phyloP scores from a whole-genome alignment of 2,888 invertebrate genomes.

The Adelognathus sp. region DNA sequence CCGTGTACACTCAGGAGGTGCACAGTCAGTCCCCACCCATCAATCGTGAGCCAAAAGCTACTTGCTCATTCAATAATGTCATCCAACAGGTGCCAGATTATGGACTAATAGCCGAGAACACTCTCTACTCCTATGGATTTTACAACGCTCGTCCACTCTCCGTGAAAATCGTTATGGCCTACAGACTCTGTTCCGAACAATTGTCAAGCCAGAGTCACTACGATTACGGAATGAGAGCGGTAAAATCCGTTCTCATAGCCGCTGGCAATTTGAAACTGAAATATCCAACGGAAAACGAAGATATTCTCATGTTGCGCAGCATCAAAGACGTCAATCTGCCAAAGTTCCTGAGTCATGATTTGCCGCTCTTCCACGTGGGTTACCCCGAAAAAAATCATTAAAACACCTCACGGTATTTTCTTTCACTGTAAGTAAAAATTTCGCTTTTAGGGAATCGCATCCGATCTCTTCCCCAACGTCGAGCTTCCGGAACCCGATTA shows the following conservation, averaged over 20 bases:
- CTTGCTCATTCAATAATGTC: neutral
- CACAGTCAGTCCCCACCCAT: too few relatives aligned
- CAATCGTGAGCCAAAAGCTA: too few relatives aligned
- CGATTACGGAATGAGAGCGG: constrained; percentile 87
- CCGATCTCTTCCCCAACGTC: constrained; percentile 85
- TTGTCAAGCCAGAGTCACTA: constrained; percentile 86
- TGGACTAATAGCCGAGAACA: constrained; percentile 84
- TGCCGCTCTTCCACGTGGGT: constrained; percentile 83
- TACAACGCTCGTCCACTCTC: constrained; percentile 84
- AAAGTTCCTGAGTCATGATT: constrained; percentile 84
- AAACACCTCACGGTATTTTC: too few relatives aligned
- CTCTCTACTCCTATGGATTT: constrained; percentile 85
- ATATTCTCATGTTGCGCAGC: constrained; percentile 84
- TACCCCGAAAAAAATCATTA: neutral
- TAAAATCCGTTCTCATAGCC: constrained; percentile 85
- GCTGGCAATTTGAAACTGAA: constrained; percentile 86
- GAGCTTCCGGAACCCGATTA: constrained; percentile 88
- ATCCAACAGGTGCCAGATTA: constrained; percentile 83
- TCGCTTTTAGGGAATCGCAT: constrained; percentile 84
- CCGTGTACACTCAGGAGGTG: too few relatives aligned
- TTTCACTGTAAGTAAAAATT: constrained; percentile 50
- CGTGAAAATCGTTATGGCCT: constrained; percentile 86
- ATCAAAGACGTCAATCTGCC: constrained; percentile 86
- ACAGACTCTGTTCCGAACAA: constrained; percentile 86
- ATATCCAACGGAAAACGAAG: constrained; percentile 84